Base-by-base conservation (phyloP, 2,888 invertebrate species). In the Idaea straminata region DNA sequence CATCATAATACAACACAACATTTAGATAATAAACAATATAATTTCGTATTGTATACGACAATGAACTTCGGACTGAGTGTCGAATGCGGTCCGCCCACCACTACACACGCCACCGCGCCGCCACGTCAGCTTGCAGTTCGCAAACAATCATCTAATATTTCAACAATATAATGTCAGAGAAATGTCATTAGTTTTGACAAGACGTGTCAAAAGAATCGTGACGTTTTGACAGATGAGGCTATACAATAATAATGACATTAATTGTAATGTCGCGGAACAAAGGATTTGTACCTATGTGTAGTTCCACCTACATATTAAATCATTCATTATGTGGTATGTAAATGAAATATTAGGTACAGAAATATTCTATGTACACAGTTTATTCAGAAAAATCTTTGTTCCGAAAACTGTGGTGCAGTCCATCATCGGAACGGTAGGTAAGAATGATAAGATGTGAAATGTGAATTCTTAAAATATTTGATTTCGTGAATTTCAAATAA, bases 111-210 rank as follows among this genome's bases (percentile, higher is more conserved):
- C 3, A 3, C 25, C 25, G 25, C 25, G 25, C 25, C 25, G 58
- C 68, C 65, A 66, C 69, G 58, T 63, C 71, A 69, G 58, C 68
- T 64, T 61, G 16, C 57, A 3, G 7, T 13, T 6, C 36, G 57
- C 73, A 79, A 77, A 79, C 76, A 79, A 77, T 73, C 66, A 76
- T 74, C 74, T 81, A 66, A 62, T 61, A 36, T 79, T 74, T 68
- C 80, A 72, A 69, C 36, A 65, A 66, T 47, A 47, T 47, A 68
- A 63, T 69, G 66, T 67, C 67, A 66, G 64, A 70, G 70, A 71
- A 59, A 59, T 59, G 59, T 59, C 59, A 16, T 10, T 65, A 61
- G 47, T 47, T 47, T 47, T 47, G 47, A 47, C 47, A 47, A 47
- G 25, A 25, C 25, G 47, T 47, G 47, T 47, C 47, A 47, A 7